A percentile compares a stretch with the other conserved stretches of the same genome.
Evolutionary conservation across 2,113 vertebrate species (phyloP).

Genomic region (Corythaeola cristata): DNA sequence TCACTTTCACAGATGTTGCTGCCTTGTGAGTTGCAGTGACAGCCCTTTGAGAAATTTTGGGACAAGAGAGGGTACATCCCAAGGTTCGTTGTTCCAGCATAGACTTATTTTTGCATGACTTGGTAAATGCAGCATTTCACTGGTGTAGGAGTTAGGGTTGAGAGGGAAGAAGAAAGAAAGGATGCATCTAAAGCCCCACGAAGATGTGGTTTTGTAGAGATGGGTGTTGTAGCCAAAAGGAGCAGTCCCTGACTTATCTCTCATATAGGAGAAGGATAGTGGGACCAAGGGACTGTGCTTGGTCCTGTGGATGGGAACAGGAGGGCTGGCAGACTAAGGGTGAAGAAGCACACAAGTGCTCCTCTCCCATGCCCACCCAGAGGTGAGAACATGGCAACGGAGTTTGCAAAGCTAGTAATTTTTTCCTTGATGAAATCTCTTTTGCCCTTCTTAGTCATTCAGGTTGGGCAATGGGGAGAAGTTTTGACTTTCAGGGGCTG

Average conservation of each 20-base stretch:
- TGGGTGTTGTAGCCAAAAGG: not conserved
- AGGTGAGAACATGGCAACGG: not conserved
- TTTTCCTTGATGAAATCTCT: not conserved
- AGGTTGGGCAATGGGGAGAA: not conserved
- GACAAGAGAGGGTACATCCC: not conserved
- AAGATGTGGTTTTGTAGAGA: not conserved
- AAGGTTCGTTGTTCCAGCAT: not conserved
- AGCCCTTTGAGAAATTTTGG: not conserved
- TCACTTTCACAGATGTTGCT: fast-evolving
- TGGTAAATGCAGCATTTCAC: not conserved
- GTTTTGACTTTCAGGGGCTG: not conserved
- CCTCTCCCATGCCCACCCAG: not conserved
- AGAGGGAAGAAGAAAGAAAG: not conserved
- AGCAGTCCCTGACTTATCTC: not conserved
- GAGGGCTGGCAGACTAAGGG: not conserved
- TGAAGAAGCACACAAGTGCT: not conserved
- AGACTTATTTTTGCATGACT: not conserved
- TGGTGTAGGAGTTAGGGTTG: not conserved
- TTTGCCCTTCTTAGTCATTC: not conserved
- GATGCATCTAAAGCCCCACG: not conserved
- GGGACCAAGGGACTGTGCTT: not conserved
- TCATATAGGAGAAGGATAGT: not conserved
- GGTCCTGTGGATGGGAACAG: not conserved
- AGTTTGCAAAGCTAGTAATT: not conserved
- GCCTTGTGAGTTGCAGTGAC: not conserved